Evolutionary conservation across 2,888 invertebrate species (phyloP).

Genomic region (Apoderus coryli): DNA sequence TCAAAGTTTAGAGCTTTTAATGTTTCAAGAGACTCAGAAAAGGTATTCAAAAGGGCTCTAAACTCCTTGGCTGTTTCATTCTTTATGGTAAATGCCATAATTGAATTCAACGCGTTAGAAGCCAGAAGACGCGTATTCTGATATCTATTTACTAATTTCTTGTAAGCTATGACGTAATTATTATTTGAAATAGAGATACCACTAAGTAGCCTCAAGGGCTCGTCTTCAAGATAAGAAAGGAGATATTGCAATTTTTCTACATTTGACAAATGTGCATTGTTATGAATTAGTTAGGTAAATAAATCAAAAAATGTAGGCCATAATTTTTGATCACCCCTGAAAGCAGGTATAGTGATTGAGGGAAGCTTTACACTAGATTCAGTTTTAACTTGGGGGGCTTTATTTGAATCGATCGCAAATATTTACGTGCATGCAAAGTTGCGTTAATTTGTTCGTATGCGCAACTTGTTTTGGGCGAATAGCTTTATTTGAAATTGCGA

Average conservation of each 20-base stretch:
- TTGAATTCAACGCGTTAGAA: conserved; percentile 2
- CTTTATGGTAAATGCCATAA: conserved; percentile 5
- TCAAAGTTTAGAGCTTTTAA: conserved; percentile 5
- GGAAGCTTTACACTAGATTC: too few relatives aligned
- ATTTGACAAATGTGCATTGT: not conserved
- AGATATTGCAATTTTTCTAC: conserved; percentile 4
- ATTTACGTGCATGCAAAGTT: too few relatives aligned
- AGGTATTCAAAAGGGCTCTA: conserved; percentile 2
- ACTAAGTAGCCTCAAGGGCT: conserved; percentile 5
- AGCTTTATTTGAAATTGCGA: too few relatives aligned
- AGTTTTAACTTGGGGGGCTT: too few relatives aligned
- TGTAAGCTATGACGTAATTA: conserved; percentile 3
- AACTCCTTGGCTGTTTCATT: conserved; percentile 6
- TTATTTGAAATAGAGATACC: conserved; percentile 2
- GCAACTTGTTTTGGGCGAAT: too few relatives aligned
- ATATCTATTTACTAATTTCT: conserved; percentile 5
- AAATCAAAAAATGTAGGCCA: not conserved
- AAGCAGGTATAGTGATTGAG: too few relatives aligned
- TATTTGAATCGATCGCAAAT: too few relatives aligned
- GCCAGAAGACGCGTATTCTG: conserved; percentile 6
- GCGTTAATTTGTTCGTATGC: too few relatives aligned
- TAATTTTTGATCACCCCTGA: too few relatives aligned
- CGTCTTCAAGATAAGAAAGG: conserved; percentile 4
- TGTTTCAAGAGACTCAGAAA: conserved; percentile 5
- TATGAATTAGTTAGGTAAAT: not conserved